Evolutionary conservation across 2,113 vertebrate genomes (phyloP), one percentile per base, ranked within the genome.

Genomic region (Ranitomeya variabilis): DNA sequence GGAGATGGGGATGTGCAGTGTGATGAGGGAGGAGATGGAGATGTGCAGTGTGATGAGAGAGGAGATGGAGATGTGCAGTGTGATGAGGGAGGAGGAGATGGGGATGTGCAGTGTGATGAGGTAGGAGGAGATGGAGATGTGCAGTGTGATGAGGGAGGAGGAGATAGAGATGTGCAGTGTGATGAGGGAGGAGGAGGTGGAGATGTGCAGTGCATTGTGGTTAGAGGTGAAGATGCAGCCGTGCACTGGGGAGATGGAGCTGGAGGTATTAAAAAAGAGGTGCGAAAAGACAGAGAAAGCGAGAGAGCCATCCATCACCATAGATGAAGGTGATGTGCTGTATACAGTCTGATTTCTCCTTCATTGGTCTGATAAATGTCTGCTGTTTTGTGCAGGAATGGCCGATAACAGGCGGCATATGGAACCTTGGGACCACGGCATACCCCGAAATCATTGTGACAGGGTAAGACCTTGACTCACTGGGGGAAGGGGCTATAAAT

Each of bases 401-500:
- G 98, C 98, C 98, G 55, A 86, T 99, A 90, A 96, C 91, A 91
- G 98, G 98, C 88, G 98, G 98, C 84, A 96, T 95, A 0, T 99
- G 98, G 98, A 99, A 97, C 11, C 93, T 99, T 26, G 98, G 98
- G 87, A 95, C 97, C 59, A 96, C 98, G 90, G 97, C 97, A 51
- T 98, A 97, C 92, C 97, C 98, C 55, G 98, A 99, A 93, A 97
- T 99, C 91, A 97, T 99, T 91, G 95, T 99, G 91, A 99, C 98
- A 88, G 98, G 98, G 98, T 99, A 94, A 96, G 97, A 89, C 37
- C 37, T 45, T 45, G 37, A 45, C 37, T 3, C 37, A 45, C 2
- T 4, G 37, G 37, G 37, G 37, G 37, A 45, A 45, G 37, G 37
- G 37, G 37, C 37, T 4, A 45, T 45, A 45, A 45, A 45, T 45